Percentiles rank a stretch among this genome's conserved stretches.
phyloP scores from a whole-genome alignment of 2,888 invertebrate species.

The Drosophila niveifrons region DNA sequence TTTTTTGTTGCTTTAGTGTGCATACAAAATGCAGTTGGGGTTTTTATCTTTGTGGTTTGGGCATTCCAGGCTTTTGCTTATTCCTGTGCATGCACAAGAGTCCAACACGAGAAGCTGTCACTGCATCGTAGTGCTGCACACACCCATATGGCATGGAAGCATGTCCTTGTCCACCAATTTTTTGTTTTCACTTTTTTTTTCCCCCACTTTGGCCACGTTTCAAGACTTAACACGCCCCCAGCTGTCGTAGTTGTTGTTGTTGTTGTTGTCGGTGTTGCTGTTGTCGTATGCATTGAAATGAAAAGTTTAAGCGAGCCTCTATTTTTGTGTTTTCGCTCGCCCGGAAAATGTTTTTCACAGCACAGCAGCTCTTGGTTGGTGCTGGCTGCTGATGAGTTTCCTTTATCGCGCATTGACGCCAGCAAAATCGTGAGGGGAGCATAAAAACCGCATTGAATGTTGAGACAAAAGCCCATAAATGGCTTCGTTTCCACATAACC shows the following conservation, averaged over 20 bases:
- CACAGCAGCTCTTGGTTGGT: background rate
- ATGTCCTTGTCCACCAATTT: constrained; percentile 58
- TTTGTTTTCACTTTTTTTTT: constrained; percentile 60
- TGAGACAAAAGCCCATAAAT: constrained; percentile 58
- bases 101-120: constrained; percentile 20
- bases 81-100: constrained; percentile 50
- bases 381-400: constrained; percentile 52
- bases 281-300: constrained; percentile 56
- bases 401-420: constrained; percentile 60
- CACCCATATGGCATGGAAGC: constrained; percentile 7
- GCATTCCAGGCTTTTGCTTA: constrained; percentile 29
- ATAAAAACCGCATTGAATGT: constrained; percentile 49
- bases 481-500: constrained; percentile 58
- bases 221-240: constrained; percentile 46
- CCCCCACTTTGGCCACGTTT: constrained; percentile 45
- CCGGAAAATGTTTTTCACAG: constrained; percentile 41
- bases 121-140: constrained; percentile 1
- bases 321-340: constrained; percentile 15
- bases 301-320: constrained; percentile 49
- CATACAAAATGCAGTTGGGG: constrained; percentile 35
- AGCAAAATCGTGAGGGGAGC: constrained; percentile 46
- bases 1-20: constrained; percentile 37
- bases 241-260: constrained; percentile 14
- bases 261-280: constrained; percentile 13
- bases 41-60: constrained; percentile 30